A percentile compares a stretch with the other conserved stretches of the same genome.
Conservation (phyloP, 2,113 vertebrate species). For the Hyaena hyaena region DNA sequence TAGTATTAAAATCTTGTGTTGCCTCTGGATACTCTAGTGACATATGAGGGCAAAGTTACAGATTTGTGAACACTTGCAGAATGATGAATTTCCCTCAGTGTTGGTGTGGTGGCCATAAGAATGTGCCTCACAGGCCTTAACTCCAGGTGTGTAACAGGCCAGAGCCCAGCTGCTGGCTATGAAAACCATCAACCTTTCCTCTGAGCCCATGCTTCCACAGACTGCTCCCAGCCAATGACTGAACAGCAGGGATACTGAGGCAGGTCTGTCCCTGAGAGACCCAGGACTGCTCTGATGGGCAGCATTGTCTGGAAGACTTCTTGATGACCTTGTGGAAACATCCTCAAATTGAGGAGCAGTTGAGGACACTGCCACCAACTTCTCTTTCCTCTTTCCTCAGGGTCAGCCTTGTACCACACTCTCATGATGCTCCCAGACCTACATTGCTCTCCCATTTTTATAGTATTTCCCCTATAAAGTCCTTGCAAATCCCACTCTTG, state of each 20-base stretch:
- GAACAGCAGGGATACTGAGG: not conserved
- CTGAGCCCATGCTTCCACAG: not conserved
- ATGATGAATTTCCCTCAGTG: not conserved
- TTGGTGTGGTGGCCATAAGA: not conserved
- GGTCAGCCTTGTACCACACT: not conserved
- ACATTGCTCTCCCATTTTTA: not conserved
- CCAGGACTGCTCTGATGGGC: not conserved
- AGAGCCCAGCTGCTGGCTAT: not conserved
- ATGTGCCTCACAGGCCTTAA: too few species aligned
- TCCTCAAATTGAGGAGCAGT: not conserved
- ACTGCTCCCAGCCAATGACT: not conserved
- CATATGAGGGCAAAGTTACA: not conserved
- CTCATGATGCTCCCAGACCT: not conserved
- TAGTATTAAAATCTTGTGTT: not conserved
- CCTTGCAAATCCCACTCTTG: not conserved
- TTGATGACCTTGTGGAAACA: too few species aligned
- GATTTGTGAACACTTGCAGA: not conserved
- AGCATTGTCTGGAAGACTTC: not conserved
- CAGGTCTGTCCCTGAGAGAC: not conserved
- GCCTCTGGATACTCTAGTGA: not conserved
- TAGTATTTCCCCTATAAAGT: too few species aligned
- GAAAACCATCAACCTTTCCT: not conserved
- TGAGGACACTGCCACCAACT: not conserved
- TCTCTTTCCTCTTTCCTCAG: not conserved
- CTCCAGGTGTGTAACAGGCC: rapidly evolving